Conservation (phyloP, 2,797 vertebrate species). For the Denticeps clupeoides region DNA sequence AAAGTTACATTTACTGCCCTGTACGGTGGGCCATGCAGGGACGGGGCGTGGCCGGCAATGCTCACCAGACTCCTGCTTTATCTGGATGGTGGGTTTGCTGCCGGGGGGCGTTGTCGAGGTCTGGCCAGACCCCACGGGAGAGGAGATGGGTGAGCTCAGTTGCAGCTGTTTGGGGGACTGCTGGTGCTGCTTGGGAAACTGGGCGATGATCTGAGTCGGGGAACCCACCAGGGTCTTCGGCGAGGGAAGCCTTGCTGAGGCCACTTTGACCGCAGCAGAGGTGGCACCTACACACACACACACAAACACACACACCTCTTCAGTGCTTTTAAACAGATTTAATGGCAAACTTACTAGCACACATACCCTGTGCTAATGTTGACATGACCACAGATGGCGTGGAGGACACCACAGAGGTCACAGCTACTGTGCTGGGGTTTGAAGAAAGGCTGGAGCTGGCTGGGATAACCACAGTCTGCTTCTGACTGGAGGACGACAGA, state of each 20-base stretch:
- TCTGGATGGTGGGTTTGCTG: constrained; percentile 92
- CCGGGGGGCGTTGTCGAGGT: constrained; percentile 57
- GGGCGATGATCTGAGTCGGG: constrained; percentile 84
- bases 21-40: neutral
- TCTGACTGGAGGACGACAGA: constrained; percentile 76
- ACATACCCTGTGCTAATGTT: constrained; percentile 75
- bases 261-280: constrained; percentile 80
- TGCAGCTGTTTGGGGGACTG: constrained; percentile 75
- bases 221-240: constrained; percentile 82
- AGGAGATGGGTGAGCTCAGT: constrained; percentile 52
- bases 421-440: constrained; percentile 64
- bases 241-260: constrained; percentile 80
- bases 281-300: neutral
- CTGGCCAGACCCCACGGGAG: constrained; percentile 47
- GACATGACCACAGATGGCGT: constrained; percentile 91
- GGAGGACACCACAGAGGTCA: constrained; percentile 84
- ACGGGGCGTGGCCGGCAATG: neutral
- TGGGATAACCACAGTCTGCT: constrained; percentile 85
- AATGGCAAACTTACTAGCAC: too few species aligned
- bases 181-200: constrained; percentile 85
- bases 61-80: constrained; percentile 96
- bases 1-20: neutral
- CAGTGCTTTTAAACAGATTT: too few species aligned
- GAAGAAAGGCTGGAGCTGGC: constrained; percentile 59
- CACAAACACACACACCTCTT: constrained; percentile 9